These are phyloP conservation scores for Yponomeuta malinellus DNA, from an alignment of 2,888 invertebrate genomes.

Conservation along the genomic window DNA sequence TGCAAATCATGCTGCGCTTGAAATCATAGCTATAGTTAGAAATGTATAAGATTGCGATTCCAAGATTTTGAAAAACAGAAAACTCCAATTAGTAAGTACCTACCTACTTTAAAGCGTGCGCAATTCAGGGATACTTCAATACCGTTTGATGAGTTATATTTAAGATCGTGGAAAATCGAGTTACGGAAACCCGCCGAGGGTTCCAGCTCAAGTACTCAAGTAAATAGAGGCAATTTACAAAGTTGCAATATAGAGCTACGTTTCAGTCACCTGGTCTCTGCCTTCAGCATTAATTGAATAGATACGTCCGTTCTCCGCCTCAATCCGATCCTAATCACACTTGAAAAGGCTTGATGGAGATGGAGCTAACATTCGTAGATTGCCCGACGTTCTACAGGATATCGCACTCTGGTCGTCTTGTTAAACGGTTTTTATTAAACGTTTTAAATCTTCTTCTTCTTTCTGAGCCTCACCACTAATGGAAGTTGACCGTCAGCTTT, in stretches of 20 bases:
- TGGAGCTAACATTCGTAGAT: background rate
- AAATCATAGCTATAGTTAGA: too few species aligned
- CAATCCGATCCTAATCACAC: constrained; percentile 68
- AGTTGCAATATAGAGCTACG: constrained; percentile 46
- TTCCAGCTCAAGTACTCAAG: constrained; percentile 25
- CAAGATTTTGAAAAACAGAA: background rate
- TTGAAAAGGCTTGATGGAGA: constrained; percentile 60
- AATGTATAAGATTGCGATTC: too few species aligned
- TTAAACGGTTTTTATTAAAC: constrained; percentile 38
- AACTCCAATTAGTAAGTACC: constrained; percentile 7
- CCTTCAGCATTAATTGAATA: constrained; percentile 68
- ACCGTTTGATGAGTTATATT: constrained; percentile 9
- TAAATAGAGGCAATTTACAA: constrained; percentile 58
- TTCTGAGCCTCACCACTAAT: too few species aligned
- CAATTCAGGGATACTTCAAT: constrained; percentile 20
- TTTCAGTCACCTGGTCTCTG: constrained; percentile 44
- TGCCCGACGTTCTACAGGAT: constrained; percentile 45
- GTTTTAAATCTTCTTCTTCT: background rate
- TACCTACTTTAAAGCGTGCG: background rate
- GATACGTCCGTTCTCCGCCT: constrained; percentile 65
- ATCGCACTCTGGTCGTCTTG: constrained; percentile 45
- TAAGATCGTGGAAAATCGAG: background rate
- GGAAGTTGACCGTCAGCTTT: too few species aligned
- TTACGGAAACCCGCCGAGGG: background rate
- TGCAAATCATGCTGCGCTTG: too few species aligned